Evolutionary conservation across 1,140 invertebrate genomes (phyloP).

Genomic region (Zaprionus tsacasi): DNA sequence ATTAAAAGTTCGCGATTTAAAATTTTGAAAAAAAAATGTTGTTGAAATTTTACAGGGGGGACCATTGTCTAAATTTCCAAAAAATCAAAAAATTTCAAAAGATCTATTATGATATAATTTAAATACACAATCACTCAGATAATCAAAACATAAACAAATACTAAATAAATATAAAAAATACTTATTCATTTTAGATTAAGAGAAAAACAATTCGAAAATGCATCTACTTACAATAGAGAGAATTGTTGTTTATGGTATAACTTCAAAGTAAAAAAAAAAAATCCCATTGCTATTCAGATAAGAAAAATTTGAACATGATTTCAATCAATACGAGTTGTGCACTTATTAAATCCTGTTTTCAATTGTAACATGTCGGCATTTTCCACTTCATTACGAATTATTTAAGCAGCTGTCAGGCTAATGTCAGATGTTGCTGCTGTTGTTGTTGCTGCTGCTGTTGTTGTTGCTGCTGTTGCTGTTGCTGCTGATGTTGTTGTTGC

Average conservation of each 20-base stretch:
- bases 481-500: constrained; percentile 11
- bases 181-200: no score
- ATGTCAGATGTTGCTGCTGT: constrained; percentile 12
- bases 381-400: constrained; percentile 39
- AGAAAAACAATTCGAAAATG: no score
- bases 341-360: constrained; percentile 13
- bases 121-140: no score
- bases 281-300: neutral
- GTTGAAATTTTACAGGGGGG: no score
- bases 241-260: neutral
- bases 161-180: no score
- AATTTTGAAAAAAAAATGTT: no score
- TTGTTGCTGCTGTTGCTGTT: neutral
- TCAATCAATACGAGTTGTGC: neutral
- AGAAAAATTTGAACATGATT: neutral
- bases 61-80: no score
- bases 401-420: constrained; percentile 29
- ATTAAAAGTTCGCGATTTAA: no score
- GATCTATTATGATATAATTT: no score
- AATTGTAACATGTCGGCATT: constrained; percentile 17
- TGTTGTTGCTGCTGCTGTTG: constrained; percentile 18
- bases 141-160: no score
- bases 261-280: neutral
- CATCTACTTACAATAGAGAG: neutral
- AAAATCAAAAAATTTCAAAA: no score